Evolutionary conservation across 1,140 invertebrate genomes (phyloP).

Genomic region (Hyphantria cunea): DNA sequence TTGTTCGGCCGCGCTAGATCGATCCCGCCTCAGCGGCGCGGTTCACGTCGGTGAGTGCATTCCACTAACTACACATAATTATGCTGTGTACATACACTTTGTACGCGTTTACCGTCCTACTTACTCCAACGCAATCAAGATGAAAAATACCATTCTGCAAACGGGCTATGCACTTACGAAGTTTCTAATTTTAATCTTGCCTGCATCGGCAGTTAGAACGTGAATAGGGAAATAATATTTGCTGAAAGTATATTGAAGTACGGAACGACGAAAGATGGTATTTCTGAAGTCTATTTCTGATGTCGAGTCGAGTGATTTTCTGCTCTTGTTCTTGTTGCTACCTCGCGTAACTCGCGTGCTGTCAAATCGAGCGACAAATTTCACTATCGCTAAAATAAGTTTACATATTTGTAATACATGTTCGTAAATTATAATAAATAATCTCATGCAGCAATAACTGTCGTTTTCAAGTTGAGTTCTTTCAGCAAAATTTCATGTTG

Average conservation of each 20-base stretch:
- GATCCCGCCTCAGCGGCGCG: constrained; percentile 52
- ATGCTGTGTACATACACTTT: background rate
- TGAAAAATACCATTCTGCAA: constrained; percentile 24
- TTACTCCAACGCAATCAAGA: constrained; percentile 6
- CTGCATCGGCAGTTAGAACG: constrained; percentile 6
- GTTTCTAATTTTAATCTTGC: constrained; percentile 19
- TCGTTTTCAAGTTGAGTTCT: no score
- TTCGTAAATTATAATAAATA: no score
- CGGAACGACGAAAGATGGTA: constrained; percentile 1
- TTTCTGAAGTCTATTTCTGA: constrained; percentile 5
- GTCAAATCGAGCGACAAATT: background rate
- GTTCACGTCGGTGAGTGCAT: constrained; percentile 52
- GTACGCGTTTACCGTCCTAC: background rate
- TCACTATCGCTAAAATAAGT: background rate
- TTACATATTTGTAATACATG: no score
- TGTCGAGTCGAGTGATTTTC: background rate
- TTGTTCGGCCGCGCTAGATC: constrained; percentile 51
- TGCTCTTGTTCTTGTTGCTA: background rate
- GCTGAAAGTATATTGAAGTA: constrained; percentile 24
- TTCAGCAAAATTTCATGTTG: no score
- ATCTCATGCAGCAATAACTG: no score
- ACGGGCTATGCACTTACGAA: constrained; percentile 13
- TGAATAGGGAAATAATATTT: constrained; percentile 9
- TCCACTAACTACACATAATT: constrained; percentile 10
- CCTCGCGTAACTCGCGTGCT: background rate